Evolutionary conservation across 2,888 invertebrate genomes (phyloP).

Genomic region (Coelinius sp.): DNA sequence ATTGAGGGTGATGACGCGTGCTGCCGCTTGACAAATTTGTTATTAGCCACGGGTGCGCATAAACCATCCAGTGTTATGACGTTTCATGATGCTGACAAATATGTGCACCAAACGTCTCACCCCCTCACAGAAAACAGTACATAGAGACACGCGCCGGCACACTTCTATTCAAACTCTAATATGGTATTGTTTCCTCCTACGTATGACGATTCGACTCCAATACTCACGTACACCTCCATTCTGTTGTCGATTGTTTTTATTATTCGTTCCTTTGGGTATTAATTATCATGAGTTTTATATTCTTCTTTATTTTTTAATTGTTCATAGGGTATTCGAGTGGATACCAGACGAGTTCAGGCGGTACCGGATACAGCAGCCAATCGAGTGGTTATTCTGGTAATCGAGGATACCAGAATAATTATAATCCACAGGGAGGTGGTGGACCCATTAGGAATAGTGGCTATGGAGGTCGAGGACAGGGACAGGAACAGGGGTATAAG

Average conservation of each 20-base stretch:
- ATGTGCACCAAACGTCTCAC: constrained; percentile 39
- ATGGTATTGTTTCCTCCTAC: constrained; percentile 47
- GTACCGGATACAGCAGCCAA: constrained; percentile 29
- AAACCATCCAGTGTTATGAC: constrained; percentile 57
- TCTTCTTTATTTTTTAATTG: neutral
- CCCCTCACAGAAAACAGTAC: constrained; percentile 44
- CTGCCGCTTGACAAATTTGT: constrained; percentile 57
- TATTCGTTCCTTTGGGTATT: constrained; percentile 21
- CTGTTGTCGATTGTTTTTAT: constrained; percentile 5
- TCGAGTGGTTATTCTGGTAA: constrained; percentile 43
- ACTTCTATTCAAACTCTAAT: constrained; percentile 61
- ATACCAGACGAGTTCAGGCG: constrained; percentile 52
- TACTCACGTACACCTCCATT: constrained; percentile 33
- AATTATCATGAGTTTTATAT: neutral
- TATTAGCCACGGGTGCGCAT: constrained; percentile 57
- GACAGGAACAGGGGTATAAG: constrained; percentile 47
- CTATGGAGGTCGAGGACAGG: too few relatives aligned
- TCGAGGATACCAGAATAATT: constrained; percentile 48
- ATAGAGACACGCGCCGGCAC: constrained; percentile 68
- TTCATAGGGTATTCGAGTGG: constrained; percentile 54
- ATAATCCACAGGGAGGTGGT: constrained; percentile 36
- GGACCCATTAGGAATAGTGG: constrained; percentile 55
- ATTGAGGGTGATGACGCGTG: constrained; percentile 44
- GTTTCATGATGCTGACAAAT: constrained; percentile 64
- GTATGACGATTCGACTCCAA: constrained; percentile 31